These are phyloP conservation scores for Podargus strigoides DNA, from an alignment of 2,797 vertebrate genomes.

Conservation along the genomic window DNA sequence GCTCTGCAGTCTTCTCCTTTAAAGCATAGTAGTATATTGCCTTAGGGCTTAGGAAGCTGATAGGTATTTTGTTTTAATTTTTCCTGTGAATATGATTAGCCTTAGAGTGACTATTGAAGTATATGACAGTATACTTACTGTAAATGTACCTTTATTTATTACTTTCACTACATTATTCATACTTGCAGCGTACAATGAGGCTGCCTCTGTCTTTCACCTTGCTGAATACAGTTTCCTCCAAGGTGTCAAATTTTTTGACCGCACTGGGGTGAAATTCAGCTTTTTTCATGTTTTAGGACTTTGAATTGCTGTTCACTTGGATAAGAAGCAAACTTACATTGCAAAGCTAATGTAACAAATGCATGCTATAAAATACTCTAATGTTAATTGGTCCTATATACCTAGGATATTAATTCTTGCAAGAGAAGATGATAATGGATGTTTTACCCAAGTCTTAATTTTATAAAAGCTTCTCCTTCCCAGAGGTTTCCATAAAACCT, in stretches of 20 bases:
- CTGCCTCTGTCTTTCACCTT: neutral
- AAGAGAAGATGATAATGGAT: neutral
- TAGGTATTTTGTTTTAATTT: neutral
- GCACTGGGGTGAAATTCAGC: neutral
- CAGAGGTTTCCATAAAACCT: neutral
- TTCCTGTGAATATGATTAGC: neutral
- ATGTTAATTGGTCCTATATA: neutral
- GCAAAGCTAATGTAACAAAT: neutral
- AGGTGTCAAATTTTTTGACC: neutral
- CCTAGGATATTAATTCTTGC: no score
- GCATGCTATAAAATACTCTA: neutral
- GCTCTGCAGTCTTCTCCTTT: neutral
- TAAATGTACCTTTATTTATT: neutral
- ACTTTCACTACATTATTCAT: neutral
- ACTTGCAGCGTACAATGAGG: no score
- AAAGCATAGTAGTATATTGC: neutral
- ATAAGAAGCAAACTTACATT: neutral
- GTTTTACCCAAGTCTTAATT: neutral
- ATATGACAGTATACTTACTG: neutral
- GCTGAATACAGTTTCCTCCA: neutral
- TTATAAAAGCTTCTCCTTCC: neutral
- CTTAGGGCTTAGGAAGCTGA: neutral
- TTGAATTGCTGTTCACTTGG: neutral
- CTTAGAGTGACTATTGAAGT: neutral
- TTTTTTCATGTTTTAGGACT: neutral